Conservation (phyloP, 1,140 invertebrate species). For the Zaprionus taronus region DNA sequence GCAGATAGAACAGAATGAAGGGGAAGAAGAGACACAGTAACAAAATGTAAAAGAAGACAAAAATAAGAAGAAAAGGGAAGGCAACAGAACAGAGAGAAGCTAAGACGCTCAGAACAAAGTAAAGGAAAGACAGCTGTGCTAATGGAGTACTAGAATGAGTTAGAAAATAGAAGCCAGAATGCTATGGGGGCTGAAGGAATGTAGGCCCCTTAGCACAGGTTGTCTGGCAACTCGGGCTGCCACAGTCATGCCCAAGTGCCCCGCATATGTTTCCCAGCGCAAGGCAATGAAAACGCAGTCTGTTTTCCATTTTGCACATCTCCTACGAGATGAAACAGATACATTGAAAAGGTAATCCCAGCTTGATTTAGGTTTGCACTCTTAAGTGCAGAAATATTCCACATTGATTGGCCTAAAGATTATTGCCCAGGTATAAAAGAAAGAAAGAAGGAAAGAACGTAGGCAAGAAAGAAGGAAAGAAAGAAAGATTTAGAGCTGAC, state of each 20-base stretch:
- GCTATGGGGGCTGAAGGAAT: no score
- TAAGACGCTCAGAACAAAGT: no score
- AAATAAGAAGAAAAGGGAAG: neutral
- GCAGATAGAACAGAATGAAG: neutral
- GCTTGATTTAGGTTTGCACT: neutral
- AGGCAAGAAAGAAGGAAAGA: neutral
- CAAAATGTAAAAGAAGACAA: no score
- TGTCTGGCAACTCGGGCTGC: no score
- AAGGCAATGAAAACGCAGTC: no score
- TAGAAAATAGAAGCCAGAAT: no score
- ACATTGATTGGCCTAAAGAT: neutral
- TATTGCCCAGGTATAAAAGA: neutral
- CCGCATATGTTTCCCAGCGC: no score
- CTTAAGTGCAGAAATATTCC: neutral
- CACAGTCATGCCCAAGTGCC: neutral
- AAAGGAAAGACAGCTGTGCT: no score
- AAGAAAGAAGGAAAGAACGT: neutral
- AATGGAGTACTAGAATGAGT: accelerated
- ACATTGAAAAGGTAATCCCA: neutral
- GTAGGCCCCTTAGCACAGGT: no score
- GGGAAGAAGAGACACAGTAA: neutral
- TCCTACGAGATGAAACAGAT: neutral
- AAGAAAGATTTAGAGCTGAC: neutral
- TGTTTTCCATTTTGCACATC: neutral
- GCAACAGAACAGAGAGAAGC: neutral